Conservation (phyloP, 1,140 invertebrate genomes). For the Drosophila watanabei region DNA sequence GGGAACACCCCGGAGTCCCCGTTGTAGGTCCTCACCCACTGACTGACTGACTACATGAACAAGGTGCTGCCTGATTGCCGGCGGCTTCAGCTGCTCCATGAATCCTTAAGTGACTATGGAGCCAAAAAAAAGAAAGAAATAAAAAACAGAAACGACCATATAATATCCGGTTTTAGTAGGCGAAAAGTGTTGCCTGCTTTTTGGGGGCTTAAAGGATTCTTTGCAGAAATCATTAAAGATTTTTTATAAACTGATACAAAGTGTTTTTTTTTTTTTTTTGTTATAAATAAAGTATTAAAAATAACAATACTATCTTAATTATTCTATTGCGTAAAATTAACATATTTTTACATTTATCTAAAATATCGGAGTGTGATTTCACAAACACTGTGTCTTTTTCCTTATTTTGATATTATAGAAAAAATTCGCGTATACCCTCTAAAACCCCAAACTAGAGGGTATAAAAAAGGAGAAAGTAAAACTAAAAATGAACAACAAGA, state of each 20-base stretch:
- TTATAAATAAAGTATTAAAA: no score
- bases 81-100: conserved; percentile 57
- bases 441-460: neutral
- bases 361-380: neutral
- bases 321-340: no score
- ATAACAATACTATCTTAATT: no score
- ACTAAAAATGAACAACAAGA: conserved; percentile 64
- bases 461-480: conserved; percentile 12
- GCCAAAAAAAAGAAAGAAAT: neutral
- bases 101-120: conserved; percentile 67
- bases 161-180: neutral
- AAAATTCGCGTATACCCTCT: neutral
- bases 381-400: neutral
- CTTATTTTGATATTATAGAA: fast-evolving
- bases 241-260: no score
- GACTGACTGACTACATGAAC: conserved; percentile 54
- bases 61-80: conserved; percentile 57
- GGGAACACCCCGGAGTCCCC: neutral
- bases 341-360: no score
- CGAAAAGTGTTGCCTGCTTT: neutral
- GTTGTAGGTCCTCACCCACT: conserved; percentile 14
- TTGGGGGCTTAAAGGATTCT: no score
- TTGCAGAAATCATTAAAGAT: no score
- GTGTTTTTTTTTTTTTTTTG: no score
- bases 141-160: neutral